Base-by-base conservation (phyloP, 2,888 invertebrate species). In the Eupithecia centaureata region DNA sequence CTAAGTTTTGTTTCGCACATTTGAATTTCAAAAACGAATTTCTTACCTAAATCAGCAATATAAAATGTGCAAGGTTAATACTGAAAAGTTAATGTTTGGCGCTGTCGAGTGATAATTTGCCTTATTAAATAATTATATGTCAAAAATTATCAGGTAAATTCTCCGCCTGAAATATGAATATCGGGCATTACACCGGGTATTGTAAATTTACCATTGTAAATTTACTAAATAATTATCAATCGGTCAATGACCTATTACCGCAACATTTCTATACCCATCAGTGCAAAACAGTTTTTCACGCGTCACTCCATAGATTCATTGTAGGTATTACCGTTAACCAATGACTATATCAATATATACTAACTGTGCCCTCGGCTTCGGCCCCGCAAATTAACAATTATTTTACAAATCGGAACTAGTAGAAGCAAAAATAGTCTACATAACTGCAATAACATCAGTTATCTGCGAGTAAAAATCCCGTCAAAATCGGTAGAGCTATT, bases 261-360 rank as follows among this genome's bases (percentile, higher is more conserved):
- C 75, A 81, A 77, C 84, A 82, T 83, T 89, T 86, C 77, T 80
- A 85, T 79, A 75, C 82, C 71, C 80, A 80, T 69, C 79, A 82
- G 83, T 88, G 86, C 86, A 82, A 77, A 79, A 80, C 76, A 79
- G 81, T 82, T 88, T 87, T 86, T 89, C 87, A 83, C 80, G 77
- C 79, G 74, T 79, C 78, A 86, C 87, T 86, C 85, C 86, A 83
- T 84, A 84, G 76, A 79, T 76, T 79, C 81, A 86, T 85, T 86
- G 86, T n/a, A n/a, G n/a, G n/a, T 86, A 82, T 83, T 83, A 51
- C 80, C 82, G 83, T 84, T 86, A 86, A 87, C 80, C 84, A 83
- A 83, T 83, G 79, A 83, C 83, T 84, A 86, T 81, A 87, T 85
- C 87, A 82, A 65, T 65, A 64, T 82, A 81, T 76, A 54, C 74